A percentile compares a stretch with the other conserved stretches of the same genome.
Conservation (phyloP, 2,113 vertebrate genomes). For the Podarcis cretensis region DNA sequence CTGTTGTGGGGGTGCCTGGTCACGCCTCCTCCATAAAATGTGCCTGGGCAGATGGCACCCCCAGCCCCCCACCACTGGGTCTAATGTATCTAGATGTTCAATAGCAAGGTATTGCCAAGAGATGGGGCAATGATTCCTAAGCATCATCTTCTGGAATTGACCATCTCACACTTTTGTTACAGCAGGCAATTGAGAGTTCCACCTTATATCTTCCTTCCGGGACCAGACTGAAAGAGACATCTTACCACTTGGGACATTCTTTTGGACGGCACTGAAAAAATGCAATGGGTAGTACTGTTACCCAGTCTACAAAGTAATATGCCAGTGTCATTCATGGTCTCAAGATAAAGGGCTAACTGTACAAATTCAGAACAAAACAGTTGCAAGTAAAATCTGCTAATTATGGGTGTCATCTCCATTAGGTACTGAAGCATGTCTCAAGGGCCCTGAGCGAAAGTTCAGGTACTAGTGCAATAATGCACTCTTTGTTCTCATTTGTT, state of each 20-base stretch:
- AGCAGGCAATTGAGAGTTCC: not conserved
- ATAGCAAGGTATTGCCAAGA: no score
- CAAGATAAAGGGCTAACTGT: slow-evolving; percentile 48
- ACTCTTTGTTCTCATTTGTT: slow-evolving; percentile 41
- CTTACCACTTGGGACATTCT: not conserved
- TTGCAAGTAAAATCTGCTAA: slow-evolving; percentile 57
- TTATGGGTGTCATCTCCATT: slow-evolving; percentile 44
- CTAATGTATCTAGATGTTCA: no score
- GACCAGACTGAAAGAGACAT: not conserved
- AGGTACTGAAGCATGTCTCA: slow-evolving; percentile 30
- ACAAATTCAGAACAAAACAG: slow-evolving; percentile 50
- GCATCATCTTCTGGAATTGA: not conserved
- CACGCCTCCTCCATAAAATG: no score
- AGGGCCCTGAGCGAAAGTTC: slow-evolving; percentile 8
- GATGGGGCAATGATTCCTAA: not conserved
- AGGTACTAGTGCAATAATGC: slow-evolving; percentile 32
- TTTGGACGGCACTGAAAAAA: no score
- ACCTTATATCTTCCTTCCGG: not conserved
- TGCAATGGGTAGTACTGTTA: slow-evolving; percentile 9
- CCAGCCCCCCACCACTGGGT: no score
- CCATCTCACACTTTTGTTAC: not conserved
- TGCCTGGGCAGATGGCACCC: no score
- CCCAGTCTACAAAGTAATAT: slow-evolving; percentile 43
- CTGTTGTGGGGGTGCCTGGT: no score
- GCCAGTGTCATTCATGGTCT: slow-evolving; percentile 35